A percentile compares a stretch with the other conserved stretches of the same genome.
Conservation (phyloP, 1,140 invertebrate species). For the Cryptotermes secundus region DNA sequence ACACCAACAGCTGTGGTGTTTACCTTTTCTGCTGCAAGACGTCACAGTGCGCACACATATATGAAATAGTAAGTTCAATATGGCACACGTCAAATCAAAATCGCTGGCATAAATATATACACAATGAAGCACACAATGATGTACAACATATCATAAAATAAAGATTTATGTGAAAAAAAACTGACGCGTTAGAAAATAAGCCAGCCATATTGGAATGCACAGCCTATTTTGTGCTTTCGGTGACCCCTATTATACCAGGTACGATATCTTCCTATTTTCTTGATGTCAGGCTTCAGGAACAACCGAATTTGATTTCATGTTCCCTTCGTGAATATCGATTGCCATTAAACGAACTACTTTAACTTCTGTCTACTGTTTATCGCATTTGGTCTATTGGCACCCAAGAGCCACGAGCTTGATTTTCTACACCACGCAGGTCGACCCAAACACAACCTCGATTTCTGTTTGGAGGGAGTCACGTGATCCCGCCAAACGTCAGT, state of each 20-base stretch:
- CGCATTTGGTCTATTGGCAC: background rate
- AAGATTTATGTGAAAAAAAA: background rate
- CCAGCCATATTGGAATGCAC: constrained; percentile 27
- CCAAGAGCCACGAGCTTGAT: background rate
- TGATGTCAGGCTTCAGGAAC: background rate
- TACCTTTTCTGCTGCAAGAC: background rate
- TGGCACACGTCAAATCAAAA: background rate
- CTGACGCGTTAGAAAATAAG: constrained; percentile 22
- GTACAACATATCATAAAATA: background rate
- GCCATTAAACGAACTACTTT: background rate
- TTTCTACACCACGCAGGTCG: background rate
- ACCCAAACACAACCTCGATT: constrained; percentile 13
- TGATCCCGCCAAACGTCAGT: constrained; percentile 25
- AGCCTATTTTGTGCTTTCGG: constrained; percentile 19
- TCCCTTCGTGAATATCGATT: background rate
- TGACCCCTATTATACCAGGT: background rate
- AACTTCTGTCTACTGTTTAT: background rate
- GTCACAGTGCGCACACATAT: background rate
- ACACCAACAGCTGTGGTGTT: background rate
- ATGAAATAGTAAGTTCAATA: background rate
- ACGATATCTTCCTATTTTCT: background rate
- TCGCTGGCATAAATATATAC: background rate
- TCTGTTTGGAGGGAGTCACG: constrained; percentile 25
- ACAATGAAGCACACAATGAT: background rate
- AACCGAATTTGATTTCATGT: background rate